Conservation (phyloP, 2,888 invertebrate species). For the Aporophyla lueneburgensis region DNA sequence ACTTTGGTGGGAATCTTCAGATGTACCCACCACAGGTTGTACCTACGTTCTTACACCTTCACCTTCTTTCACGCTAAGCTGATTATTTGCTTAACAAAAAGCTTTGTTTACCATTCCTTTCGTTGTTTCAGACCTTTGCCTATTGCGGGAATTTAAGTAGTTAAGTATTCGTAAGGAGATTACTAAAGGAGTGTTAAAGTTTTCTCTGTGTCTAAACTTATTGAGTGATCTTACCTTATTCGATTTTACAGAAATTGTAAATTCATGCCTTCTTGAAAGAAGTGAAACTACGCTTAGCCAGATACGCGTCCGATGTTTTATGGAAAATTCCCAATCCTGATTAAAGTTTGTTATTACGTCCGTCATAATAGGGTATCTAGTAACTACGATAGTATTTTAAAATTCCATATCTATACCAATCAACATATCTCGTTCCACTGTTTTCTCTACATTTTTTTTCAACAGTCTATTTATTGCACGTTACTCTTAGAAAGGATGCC, state of each 20-base stretch:
- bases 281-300: no score
- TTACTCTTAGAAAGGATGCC: neutral
- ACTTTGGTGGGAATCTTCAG: conserved; percentile 49
- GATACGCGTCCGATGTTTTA: neutral
- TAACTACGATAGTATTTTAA: neutral
- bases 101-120: conserved; percentile 68
- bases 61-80: conserved; percentile 72
- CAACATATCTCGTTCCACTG: neutral
- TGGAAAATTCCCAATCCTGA: neutral
- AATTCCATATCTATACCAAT: neutral
- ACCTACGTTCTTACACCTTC: conserved; percentile 54
- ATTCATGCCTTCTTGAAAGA: no score
- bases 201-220: conserved; percentile 23
- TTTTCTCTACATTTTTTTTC: neutral
- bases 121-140: conserved; percentile 57
- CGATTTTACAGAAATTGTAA: neutral
- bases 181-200: conserved; percentile 32
- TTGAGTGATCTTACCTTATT: conserved; percentile 4
- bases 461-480: neutral
- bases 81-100: conserved; percentile 73
- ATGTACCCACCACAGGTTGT: conserved; percentile 38
- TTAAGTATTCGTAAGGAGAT: conserved; percentile 63
- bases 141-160: conserved; percentile 61
- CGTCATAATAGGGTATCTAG: neutral
- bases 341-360: neutral